Conservation (phyloP, 2,113 vertebrate genomes). For the Tachycineta bicolor region DNA sequence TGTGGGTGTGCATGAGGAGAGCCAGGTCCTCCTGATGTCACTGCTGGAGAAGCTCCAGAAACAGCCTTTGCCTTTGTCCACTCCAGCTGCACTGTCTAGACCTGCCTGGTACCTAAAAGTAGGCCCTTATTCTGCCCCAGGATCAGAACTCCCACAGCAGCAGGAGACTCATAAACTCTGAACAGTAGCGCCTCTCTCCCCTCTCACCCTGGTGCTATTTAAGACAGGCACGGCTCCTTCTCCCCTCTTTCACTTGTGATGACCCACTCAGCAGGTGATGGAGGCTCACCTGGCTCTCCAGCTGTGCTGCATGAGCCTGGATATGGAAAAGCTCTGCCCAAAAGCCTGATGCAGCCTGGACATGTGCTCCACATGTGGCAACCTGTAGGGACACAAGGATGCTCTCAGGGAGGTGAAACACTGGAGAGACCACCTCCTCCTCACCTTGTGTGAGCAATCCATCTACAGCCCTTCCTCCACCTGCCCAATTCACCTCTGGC, state of each 20-base stretch:
- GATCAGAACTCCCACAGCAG: not conserved
- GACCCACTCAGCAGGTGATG: too few relatives aligned
- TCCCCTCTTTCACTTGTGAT: not conserved
- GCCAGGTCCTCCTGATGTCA: constrained; percentile 81
- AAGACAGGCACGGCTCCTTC: not conserved
- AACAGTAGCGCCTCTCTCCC: not conserved
- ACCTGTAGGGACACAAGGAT: constrained; percentile 3
- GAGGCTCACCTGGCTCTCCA: constrained; percentile 82
- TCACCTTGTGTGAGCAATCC: not conserved
- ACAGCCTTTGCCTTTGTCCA: constrained; percentile 74
- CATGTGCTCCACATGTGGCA: not conserved
- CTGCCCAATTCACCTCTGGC: not conserved
- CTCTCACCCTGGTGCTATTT: not conserved
- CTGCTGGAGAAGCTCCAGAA: constrained; percentile 82
- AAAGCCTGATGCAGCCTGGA: constrained; percentile 14
- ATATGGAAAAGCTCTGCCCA: constrained; percentile 61
- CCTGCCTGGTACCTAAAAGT: constrained; percentile 41
- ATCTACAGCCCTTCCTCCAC: not conserved
- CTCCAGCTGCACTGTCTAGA: constrained; percentile 82
- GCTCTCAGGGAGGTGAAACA: not conserved
- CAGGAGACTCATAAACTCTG: not conserved
- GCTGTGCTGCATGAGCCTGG: constrained; percentile 73
- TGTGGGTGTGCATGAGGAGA: constrained; percentile 81
- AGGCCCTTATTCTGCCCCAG: not conserved
- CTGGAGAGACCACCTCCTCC: not conserved